Evolutionary conservation across 1,140 invertebrate species (phyloP).

Genomic region (Lepidurus packardi): DNA sequence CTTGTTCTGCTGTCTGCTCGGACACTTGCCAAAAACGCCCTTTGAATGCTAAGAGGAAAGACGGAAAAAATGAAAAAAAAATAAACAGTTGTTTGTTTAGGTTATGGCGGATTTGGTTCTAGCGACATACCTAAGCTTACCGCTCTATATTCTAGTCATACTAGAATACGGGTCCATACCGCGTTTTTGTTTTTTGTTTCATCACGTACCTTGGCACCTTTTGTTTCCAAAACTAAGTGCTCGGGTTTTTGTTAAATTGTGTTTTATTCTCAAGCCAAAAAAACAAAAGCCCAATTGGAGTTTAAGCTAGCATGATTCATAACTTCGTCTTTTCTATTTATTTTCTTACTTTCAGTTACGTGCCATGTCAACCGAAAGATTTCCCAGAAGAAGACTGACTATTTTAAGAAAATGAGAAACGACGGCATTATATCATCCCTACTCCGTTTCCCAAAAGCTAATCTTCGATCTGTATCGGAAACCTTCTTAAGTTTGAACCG

Average conservation of each 20-base stretch:
- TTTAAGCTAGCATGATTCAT: neutral
- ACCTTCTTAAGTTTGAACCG: too few species aligned
- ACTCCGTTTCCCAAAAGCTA: neutral
- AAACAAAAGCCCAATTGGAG: too few species aligned
- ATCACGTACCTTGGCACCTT: constrained; percentile 1
- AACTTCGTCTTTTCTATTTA: neutral
- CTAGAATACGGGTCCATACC: constrained; percentile 15
- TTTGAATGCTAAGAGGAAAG: neutral
- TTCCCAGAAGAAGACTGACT: constrained; percentile 31
- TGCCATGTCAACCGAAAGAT: constrained; percentile 32
- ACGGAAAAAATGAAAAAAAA: neutral
- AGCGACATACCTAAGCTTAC: neutral
- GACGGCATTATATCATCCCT: neutral
- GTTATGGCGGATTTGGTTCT: neutral
- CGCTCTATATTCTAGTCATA: constrained; percentile 25
- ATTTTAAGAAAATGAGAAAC: neutral
- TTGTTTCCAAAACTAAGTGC: neutral
- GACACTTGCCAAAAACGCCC: constrained; percentile 30
- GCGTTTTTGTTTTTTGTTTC: neutral
- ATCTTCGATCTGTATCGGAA: neutral
- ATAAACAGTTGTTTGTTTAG: neutral
- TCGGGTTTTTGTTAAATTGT: neutral
- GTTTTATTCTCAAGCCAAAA: neutral
- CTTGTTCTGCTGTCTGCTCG: constrained; percentile 25
- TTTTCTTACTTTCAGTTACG: constrained; percentile 28